Conservation (phyloP, 2,888 invertebrate species). For the Plagiodera versicolora region DNA sequence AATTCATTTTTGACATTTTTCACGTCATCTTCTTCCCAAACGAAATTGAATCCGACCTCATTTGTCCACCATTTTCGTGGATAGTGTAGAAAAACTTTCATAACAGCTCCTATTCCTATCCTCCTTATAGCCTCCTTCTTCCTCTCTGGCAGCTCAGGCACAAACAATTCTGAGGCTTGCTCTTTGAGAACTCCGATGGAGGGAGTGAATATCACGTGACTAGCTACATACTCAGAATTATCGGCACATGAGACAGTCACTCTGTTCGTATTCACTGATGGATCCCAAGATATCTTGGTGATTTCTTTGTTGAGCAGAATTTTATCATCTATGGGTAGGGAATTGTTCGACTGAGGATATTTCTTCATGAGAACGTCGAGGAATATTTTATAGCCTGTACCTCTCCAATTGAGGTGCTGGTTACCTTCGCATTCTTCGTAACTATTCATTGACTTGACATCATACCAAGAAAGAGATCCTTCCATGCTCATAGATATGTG, state of each 20-base stretch:
- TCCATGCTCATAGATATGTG: not conserved
- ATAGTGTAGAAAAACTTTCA: conserved; percentile 36
- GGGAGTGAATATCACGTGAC: conserved; percentile 64
- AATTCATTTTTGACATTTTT: conserved; percentile 41
- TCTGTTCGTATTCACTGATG: conserved; percentile 15
- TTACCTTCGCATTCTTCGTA: conserved; percentile 71
- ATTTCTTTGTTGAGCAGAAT: conserved; percentile 39
- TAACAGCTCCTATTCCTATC: conserved; percentile 36
- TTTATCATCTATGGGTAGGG: conserved; percentile 37
- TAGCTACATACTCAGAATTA: conserved; percentile 57
- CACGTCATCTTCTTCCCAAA: conserved; percentile 61
- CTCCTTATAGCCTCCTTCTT: conserved; percentile 33
- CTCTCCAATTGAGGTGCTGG: conserved; percentile 70
- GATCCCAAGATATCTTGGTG: conserved; percentile 24
- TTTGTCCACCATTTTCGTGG: conserved; percentile 34
- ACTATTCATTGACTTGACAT: conserved; percentile 67
- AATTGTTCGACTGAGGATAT: conserved; percentile 31
- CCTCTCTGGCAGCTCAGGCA: conserved; percentile 26
- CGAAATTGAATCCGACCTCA: conserved; percentile 56
- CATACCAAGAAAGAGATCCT: conserved; percentile 62
- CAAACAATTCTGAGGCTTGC: conserved; percentile 29
- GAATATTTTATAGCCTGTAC: conserved; percentile 66
- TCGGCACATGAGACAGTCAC: conserved; percentile 54
- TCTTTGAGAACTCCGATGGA: conserved; percentile 40
- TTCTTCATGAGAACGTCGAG: conserved; percentile 63